Evolutionary conservation across 2,113 vertebrate species (phyloP).

Genomic region (Gnathonemus echidnorhynchus): DNA sequence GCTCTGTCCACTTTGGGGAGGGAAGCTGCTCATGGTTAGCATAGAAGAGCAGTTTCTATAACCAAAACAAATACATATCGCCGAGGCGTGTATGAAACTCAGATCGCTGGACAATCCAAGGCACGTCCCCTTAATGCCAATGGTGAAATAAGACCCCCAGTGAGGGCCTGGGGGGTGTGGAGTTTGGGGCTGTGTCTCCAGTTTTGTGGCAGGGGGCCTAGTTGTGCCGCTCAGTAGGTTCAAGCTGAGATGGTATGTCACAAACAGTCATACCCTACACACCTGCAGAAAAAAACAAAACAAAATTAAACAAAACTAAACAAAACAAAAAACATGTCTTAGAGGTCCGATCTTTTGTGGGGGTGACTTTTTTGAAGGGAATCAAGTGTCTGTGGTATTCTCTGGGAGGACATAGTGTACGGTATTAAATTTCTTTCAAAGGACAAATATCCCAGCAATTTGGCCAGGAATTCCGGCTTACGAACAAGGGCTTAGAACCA

Average conservation of each 20-base stretch:
- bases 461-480: not conserved
- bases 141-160: not conserved
- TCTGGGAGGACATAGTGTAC: not conserved
- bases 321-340: not conserved
- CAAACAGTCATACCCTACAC: not conserved
- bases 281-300: not conserved
- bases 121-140: not conserved
- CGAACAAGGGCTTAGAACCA: not conserved
- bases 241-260: not conserved
- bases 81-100: not conserved
- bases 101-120: not conserved
- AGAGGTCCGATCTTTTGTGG: not conserved
- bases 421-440: slow-evolving; percentile 7
- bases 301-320: not conserved
- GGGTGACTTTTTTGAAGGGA: not conserved
- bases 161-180: not conserved
- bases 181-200: not conserved
- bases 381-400: slow-evolving; percentile 3
- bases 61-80: not conserved
- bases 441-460: not conserved
- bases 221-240: not conserved
- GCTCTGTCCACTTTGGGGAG: slow-evolving; percentile 72
- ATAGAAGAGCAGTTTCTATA: slow-evolving; percentile 79
- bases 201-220: not conserved
- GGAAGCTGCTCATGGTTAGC: slow-evolving; percentile 61